Evolutionary conservation across 2,797 vertebrate species (phyloP).

Genomic region (Phalanger gymnotis): DNA sequence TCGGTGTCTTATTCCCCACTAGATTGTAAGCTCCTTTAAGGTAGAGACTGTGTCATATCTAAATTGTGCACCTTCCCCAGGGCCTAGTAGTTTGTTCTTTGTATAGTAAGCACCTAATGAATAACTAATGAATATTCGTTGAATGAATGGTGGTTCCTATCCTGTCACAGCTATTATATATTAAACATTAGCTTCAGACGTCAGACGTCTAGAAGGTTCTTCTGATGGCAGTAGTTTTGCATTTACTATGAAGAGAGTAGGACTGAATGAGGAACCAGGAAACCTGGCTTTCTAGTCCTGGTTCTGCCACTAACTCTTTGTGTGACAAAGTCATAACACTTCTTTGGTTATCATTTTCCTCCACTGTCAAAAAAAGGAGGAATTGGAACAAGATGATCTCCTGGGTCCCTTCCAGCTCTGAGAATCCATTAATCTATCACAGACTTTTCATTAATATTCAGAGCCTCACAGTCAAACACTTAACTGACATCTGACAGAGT

Average conservation of each 20-base stretch:
- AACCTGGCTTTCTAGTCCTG: not conserved
- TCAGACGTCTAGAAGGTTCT: not conserved
- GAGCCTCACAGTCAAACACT: not conserved
- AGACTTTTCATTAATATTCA: not conserved
- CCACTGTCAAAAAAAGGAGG: not conserved
- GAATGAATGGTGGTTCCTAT: not conserved
- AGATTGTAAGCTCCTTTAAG: not conserved
- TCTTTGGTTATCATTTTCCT: not conserved
- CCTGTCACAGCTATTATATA: not conserved
- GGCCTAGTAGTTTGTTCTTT: too few species aligned
- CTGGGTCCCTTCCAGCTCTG: not conserved
- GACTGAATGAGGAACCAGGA: not conserved
- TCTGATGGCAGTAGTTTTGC: not conserved
- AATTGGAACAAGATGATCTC: not conserved
- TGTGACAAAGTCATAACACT: not conserved
- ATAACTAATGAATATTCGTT: not conserved
- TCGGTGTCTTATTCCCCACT: not conserved
- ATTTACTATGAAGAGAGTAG: not conserved
- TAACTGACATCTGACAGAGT: not conserved
- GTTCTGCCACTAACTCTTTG: not conserved
- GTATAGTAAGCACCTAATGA: too few species aligned
- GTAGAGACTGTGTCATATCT: not conserved
- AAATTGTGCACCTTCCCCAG: not conserved
- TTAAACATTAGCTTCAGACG: not conserved
- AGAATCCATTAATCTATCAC: not conserved